Base-by-base conservation (phyloP, 2,888 invertebrate genomes). In the Anthophora plumipes region DNA sequence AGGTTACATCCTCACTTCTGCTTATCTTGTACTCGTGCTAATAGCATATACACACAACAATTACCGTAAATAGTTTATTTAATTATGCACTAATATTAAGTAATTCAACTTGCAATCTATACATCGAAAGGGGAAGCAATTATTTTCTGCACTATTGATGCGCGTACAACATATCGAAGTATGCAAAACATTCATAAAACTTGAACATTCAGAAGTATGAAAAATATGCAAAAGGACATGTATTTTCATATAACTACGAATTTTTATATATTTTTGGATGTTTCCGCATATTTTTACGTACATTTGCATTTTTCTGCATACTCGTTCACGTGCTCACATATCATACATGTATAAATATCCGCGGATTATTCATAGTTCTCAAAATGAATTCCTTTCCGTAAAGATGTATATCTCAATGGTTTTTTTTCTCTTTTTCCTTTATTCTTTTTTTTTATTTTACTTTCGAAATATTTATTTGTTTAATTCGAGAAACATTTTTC, bases 1-100 rank as follows among this genome's bases (percentile, higher is more conserved):
- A n/a, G 63, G 20, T 12, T 37, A n/a, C 20, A 50, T 50, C 48
- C 31, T n/a, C 60, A 37, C 31, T 20, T 20, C 20, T 14, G 50
- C 48, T 9, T 64, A 64, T 64, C 64, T 50, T 14, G 20, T 14
- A n/a, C 20, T 64, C 20, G 11, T 8, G n/a, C 64, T 64, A 64
- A 50, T 50, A 31, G 48, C 48, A 31, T 22, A 31, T 22, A 14
- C 64, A 31, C 20, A 50, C 31, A 64, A 48, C 64, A 37, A 37
- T 64, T 37, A 50, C 20, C 48, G 9, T 14, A 48, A 50, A 50
- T 50, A 46, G 17, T 50, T 50, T 50, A 64, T 64, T 64, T 14
- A 50, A 50, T n/a, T 50, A 14, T 1, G 12, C 20, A 0, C n/a
- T 12, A 64, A 14, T n/a, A 7, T 20, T 50, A 14, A 25, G 43